Percentiles rank a stretch among this genome's conserved stretches.
These are phyloP conservation scores for Alloplasta piceator DNA, from an alignment of 2,888 invertebrate species.

Conservation along the genomic window DNA sequence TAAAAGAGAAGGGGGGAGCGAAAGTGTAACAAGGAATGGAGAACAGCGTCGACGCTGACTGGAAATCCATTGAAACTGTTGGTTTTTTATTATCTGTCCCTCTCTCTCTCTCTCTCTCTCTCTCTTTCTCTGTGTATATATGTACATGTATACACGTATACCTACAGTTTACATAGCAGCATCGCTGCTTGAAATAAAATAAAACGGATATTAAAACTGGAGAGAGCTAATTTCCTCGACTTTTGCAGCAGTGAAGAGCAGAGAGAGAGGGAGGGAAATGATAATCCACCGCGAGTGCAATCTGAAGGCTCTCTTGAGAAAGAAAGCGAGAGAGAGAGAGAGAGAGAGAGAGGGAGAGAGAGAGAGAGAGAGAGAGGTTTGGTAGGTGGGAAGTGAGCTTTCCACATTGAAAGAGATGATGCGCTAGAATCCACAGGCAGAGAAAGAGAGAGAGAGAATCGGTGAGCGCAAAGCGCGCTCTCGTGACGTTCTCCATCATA, in stretches of 20 bases:
- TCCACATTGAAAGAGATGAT: conserved; percentile 46
- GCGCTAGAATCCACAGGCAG: conserved; percentile 32
- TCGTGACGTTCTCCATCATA: conserved; percentile 56
- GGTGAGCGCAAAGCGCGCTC: conserved; percentile 9
- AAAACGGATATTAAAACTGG: conserved; percentile 80
- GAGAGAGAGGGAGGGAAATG: conserved; percentile 23
- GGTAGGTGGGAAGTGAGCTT: conserved; percentile 31
- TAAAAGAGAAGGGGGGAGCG: conserved; percentile 43
- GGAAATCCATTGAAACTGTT: conserved; percentile 52
- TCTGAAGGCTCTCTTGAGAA: conserved; percentile 33
- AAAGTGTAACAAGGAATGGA: conserved; percentile 1
- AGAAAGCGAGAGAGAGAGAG: not conserved
- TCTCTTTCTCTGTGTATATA: too few relatives aligned
- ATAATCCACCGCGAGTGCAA: conserved; percentile 57
- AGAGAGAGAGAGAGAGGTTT: conserved; percentile 9
- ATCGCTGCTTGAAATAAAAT: conserved; percentile 73
- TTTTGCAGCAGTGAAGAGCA: conserved; percentile 54
- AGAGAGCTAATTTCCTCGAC: conserved; percentile 77
- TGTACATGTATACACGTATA: conserved; percentile 19
- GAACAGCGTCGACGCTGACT: conserved; percentile 25
- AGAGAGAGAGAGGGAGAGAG: not conserved
- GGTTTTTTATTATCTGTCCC: not conserved
- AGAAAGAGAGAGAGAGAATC: conserved; percentile 20
- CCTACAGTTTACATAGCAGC: conserved; percentile 1
- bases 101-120: not conserved